Base-by-base conservation (phyloP, 2,113 vertebrate genomes). In the Okapia johnstoni region DNA sequence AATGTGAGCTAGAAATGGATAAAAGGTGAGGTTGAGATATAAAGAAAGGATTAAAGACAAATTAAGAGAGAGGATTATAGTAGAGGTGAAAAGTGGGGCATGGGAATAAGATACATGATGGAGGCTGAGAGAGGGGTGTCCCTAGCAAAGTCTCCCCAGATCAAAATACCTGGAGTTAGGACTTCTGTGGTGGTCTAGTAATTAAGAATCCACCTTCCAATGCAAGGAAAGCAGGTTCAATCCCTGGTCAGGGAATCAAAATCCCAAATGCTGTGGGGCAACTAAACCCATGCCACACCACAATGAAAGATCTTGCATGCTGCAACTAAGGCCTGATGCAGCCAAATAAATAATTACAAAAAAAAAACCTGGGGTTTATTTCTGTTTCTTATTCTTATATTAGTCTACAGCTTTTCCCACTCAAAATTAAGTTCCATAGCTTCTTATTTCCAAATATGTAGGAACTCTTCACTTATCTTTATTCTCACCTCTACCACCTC, bases 81-180 rank as follows among this genome's bases (percentile, higher is more conserved):
- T 10, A 43, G 21, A 46, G 33, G 46, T 19, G 26, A 50, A 50
- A 60, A 70, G 19, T 63, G 23, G 79, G 36, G 3, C 2, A 16
- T 1, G 4, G 6, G 2, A 0, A 6, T 48, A 70, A 25, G n/a
- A 23, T 8, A 40, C 5, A 73, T 43, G 4, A 73, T 12, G 26
- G 19, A 1, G 30, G 19, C n/a, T 33, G 6, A 9, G 6, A 52
- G 46, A 61, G 25, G 4, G 19, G 3, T 55, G 36, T 43, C 5
- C 25, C 9, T 12, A 60, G n/a, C 7, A 7, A 48, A 16, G 14
- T 28, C 2, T 43, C n/a, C n/a, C 60, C 14, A 79, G 58, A 30
- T 26, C 21, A 58, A 16, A 43, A 50, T 76, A 16, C 17, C 48
- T n/a, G 21, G 43, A 12, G 0, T 79, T 88, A 14, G 6, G 40